Evolutionary conservation across 2,888 invertebrate genomes (phyloP).

Genomic region (Drosophila percnosoma): DNA sequence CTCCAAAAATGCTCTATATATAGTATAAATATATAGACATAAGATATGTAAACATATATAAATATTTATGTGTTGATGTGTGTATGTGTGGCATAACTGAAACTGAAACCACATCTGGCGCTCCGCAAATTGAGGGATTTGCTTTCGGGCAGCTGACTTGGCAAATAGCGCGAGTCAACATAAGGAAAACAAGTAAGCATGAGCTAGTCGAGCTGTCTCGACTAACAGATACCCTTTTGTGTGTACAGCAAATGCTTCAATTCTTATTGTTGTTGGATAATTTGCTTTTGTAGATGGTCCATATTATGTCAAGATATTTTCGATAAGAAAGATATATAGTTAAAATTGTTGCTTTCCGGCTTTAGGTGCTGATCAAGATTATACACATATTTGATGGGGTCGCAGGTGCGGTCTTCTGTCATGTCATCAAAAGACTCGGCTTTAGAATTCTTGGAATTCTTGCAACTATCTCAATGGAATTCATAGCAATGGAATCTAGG

Average conservation of each 20-base stretch:
- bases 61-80: neutral
- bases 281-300: neutral
- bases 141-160: slow-evolving; percentile 41
- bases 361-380: neutral
- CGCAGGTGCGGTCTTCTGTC: neutral
- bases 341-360: neutral
- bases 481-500: neutral
- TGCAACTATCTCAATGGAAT: neutral
- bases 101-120: slow-evolving; percentile 55
- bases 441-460: neutral
- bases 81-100: slow-evolving; percentile 24
- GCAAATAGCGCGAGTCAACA: slow-evolving; percentile 33
- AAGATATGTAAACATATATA: neutral
- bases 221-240: neutral
- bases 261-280: neutral
- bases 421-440: neutral
- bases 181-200: neutral
- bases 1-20: slow-evolving; percentile 25
- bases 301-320: neutral
- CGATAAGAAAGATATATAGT: neutral
- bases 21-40: neutral
- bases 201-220: neutral
- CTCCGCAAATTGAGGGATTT: slow-evolving; percentile 41
- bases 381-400: neutral
- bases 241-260: neutral